Percentiles rank a stretch among this genome's conserved stretches.
Evolutionary conservation across 2,888 invertebrate genomes (phyloP).

Genomic region (Aethes cnicana): DNA sequence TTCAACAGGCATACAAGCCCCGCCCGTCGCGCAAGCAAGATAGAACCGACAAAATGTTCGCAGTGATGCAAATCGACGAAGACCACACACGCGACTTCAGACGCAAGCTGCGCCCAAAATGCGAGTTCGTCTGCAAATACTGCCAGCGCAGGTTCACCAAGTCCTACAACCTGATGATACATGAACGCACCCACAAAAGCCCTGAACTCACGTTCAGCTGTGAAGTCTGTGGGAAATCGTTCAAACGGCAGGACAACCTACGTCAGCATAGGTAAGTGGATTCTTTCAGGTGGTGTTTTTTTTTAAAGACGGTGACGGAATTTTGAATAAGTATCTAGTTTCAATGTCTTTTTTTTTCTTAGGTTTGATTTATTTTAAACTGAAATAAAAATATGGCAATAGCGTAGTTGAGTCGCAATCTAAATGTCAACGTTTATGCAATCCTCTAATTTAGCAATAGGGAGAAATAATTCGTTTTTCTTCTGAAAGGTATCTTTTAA

Average conservation of each 20-base stretch:
- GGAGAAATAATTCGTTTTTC: too few relatives aligned
- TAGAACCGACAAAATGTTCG: conserved; percentile 88
- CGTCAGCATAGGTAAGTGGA: conserved; percentile 93
- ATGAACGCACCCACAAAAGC: conserved; percentile 98
- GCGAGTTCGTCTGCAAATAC: conserved; percentile 99
- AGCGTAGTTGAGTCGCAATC: too few relatives aligned
- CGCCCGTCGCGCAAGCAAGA: conserved; percentile 77
- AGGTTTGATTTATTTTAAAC: not conserved
- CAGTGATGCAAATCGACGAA: conserved; percentile 95
- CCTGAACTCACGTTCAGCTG: conserved; percentile 97
- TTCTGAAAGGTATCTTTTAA: too few relatives aligned
- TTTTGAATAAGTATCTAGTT: not conserved
- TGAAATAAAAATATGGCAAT: too few relatives aligned
- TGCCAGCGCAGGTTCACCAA: conserved; percentile 99
- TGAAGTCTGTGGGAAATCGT: conserved; percentile 98
- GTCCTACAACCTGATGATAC: conserved; percentile 98
- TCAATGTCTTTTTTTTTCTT: too few relatives aligned
- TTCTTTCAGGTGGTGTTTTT: conserved; percentile 5
- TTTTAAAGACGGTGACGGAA: conserved; percentile 9
- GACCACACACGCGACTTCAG: conserved; percentile 93
- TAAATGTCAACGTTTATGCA: too few relatives aligned
- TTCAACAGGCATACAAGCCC: conserved; percentile 75
- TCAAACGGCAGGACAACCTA: conserved; percentile 98
- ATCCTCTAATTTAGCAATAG: too few relatives aligned
- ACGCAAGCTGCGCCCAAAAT: conserved; percentile 95